Conservation (phyloP, 2,797 vertebrate species). For the Hipposideros larvatus region DNA sequence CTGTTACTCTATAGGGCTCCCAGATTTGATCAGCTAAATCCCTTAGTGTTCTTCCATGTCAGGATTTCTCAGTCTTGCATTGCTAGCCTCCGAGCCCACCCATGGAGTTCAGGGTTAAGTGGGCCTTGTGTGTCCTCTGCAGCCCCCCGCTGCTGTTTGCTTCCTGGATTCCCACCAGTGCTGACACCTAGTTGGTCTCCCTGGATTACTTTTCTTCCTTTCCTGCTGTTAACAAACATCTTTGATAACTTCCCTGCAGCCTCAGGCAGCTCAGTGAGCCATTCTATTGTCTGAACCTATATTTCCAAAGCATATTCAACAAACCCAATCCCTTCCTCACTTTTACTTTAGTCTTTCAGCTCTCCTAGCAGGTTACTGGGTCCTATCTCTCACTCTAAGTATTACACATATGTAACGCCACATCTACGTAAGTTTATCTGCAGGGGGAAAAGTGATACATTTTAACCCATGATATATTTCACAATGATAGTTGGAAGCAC, state of each 20-base stretch:
- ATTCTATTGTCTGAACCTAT: neutral
- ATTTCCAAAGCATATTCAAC: neutral
- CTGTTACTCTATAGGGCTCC: neutral
- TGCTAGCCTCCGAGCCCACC: neutral
- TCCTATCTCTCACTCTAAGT: neutral
- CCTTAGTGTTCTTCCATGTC: slow-evolving; percentile 4
- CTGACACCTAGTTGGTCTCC: neutral
- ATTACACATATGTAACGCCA: neutral
- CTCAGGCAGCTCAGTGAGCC: neutral
- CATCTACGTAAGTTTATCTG: neutral
- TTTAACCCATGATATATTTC: neutral
- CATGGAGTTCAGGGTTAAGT: neutral
- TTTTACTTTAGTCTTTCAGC: slow-evolving; percentile 23
- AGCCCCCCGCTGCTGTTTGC: neutral
- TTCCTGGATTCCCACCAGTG: neutral
- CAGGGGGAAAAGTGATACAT: neutral
- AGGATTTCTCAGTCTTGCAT: neutral
- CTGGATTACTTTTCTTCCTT: slow-evolving; percentile 12
- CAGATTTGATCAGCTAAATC: neutral
- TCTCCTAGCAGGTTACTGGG: neutral
- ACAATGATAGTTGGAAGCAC: neutral
- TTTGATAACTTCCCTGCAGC: neutral
- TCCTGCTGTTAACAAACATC: neutral
- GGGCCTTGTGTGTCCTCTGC: neutral
- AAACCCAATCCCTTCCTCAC: neutral